Evolutionary conservation across 1,140 invertebrate genomes (phyloP).

Genomic region (Procambarus clarkii): DNA sequence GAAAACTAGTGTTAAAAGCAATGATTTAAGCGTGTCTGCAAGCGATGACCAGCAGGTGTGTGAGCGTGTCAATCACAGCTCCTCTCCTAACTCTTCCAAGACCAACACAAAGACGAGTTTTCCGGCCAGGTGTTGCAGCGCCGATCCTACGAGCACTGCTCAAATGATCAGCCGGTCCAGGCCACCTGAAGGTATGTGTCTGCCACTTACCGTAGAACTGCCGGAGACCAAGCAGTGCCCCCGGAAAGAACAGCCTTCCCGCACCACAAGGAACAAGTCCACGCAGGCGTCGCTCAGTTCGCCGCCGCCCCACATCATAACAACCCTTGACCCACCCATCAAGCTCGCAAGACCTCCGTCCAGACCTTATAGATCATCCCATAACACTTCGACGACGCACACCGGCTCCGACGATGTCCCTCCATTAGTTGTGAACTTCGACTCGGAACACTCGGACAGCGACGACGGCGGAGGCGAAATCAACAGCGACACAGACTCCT

Average conservation of each 20-base stretch:
- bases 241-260: neutral
- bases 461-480: neutral
- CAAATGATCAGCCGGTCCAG: slow-evolving; percentile 2
- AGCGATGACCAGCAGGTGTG: neutral
- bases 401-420: neutral
- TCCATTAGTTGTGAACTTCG: slow-evolving; percentile 56
- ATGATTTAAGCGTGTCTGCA: neutral
- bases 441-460: slow-evolving; percentile 43
- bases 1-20: neutral
- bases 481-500: neutral
- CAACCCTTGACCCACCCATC: slow-evolving; percentile 54
- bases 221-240: slow-evolving; percentile 28
- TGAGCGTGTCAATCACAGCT: neutral
- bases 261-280: slow-evolving; percentile 3
- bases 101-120: slow-evolving; percentile 4
- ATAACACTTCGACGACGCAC: no score
- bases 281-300: neutral
- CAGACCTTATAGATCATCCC: neutral
- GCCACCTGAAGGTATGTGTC: slow-evolving; percentile 2
- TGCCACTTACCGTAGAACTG: slow-evolving; percentile 52
- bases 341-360: neutral
- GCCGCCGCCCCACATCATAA: slow-evolving; percentile 37
- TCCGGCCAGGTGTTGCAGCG: neutral
- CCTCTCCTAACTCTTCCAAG: slow-evolving; percentile 3
- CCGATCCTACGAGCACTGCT: neutral